Conservation (phyloP, 2,797 vertebrate species). For the Siniperca scherzeri region DNA sequence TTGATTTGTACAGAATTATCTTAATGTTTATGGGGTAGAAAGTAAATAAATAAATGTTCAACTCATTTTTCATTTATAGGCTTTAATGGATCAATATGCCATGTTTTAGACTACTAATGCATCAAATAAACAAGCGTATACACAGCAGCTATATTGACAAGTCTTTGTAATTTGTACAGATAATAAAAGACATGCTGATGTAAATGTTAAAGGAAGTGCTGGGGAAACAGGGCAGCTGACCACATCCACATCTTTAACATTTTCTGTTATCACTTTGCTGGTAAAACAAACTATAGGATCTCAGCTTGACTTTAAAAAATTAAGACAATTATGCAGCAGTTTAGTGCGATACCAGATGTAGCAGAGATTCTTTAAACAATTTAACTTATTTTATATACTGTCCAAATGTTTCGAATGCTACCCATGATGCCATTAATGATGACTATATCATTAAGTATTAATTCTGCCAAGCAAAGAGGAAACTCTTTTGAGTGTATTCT, state of each 20-base stretch:
- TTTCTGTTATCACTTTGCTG: not conserved
- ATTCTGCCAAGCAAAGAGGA: too few species aligned
- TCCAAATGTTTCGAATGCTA: not conserved
- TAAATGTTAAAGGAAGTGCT: not conserved
- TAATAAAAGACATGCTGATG: not conserved
- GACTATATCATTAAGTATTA: too few species aligned
- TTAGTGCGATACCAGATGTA: not conserved
- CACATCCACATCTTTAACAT: not conserved
- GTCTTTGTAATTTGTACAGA: not conserved
- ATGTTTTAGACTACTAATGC: slow-evolving; percentile 7
- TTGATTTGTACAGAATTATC: slow-evolving; percentile 49
- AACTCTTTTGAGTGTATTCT: too few species aligned
- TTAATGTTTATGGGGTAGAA: not conserved
- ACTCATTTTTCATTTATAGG: slow-evolving; percentile 7
- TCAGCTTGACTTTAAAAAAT: not conserved
- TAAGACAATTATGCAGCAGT: not conserved
- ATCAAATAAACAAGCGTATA: slow-evolving; percentile 48
- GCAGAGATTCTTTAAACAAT: not conserved
- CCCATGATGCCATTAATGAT: too few species aligned
- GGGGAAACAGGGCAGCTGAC: not conserved
- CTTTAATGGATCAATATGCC: slow-evolving; percentile 6
- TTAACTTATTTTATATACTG: not conserved
- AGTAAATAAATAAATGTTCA: slow-evolving; percentile 13
- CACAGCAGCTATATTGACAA: not conserved
- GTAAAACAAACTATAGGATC: not conserved